A percentile compares a stretch with the other conserved stretches of the same genome.
Evolutionary conservation across 2,888 invertebrate genomes (phyloP).

Genomic region (Automeris io): DNA sequence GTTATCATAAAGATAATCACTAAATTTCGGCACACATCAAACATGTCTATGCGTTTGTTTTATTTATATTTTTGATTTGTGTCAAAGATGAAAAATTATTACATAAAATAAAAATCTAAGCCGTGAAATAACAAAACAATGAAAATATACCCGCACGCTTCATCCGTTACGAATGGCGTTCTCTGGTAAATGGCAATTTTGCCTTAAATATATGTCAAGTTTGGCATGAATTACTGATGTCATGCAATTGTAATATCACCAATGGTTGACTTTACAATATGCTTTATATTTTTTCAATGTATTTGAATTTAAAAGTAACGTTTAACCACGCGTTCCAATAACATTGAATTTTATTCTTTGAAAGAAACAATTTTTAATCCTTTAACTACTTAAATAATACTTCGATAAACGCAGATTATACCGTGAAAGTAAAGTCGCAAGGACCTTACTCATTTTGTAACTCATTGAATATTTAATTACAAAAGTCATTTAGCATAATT

Average conservation of each 20-base stretch:
- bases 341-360: too few species aligned
- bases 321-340: neutral
- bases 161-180: neutral
- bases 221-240: neutral
- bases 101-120: neutral
- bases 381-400: too few species aligned
- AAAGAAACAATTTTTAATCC: too few species aligned
- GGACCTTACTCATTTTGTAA: too few species aligned
- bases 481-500: neutral
- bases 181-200: neutral
- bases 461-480: neutral
- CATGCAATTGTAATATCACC: neutral
- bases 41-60: neutral
- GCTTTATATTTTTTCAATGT: neutral
- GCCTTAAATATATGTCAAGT: slow-evolving; percentile 1
- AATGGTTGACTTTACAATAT: neutral
- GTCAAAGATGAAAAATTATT: neutral
- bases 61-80: slow-evolving; percentile 1
- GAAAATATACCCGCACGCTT: neutral
- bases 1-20: slow-evolving; percentile 8
- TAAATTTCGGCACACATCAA: slow-evolving; percentile 9
- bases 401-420: too few species aligned
- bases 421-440: too few species aligned
- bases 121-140: neutral
- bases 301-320: neutral